Evolutionary conservation across 92 coral and sea anemone genomes (phyloP).

Genomic region (Porites cylindrica): DNA sequence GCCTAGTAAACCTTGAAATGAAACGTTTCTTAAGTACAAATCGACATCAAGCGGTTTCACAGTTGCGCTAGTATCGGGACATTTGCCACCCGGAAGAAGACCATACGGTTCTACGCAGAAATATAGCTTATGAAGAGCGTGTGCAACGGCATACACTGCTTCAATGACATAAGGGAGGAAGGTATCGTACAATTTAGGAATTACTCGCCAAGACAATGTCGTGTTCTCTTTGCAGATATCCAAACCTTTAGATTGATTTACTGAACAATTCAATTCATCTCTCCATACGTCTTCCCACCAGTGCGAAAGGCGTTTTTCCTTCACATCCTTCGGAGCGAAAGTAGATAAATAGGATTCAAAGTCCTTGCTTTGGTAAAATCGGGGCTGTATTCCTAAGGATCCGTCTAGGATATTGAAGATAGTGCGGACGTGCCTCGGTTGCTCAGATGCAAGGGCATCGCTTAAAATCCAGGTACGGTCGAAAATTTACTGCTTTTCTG

Average conservation of each 20-base stretch:
- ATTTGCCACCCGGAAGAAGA: slow-evolving; percentile 32
- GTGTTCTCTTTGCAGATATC: background rate
- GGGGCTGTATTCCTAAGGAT: slow-evolving; percentile 41
- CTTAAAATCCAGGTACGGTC: slow-evolving; percentile 68
- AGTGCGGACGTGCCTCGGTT: slow-evolving; percentile 12
- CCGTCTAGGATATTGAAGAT: slow-evolving; percentile 10
- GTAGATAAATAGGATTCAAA: slow-evolving; percentile 16
- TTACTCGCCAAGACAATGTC: slow-evolving; percentile 16
- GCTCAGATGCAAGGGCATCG: slow-evolving; percentile 70
- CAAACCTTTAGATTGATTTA: background rate
- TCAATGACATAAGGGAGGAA: slow-evolving; percentile 70
- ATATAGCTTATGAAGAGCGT: slow-evolving; percentile 62
- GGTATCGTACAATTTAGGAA: slow-evolving; percentile 44
- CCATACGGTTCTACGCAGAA: slow-evolving; percentile 55
- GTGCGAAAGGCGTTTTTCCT: background rate
- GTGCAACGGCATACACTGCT: slow-evolving; percentile 70
- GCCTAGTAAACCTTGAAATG: slow-evolving; percentile 62
- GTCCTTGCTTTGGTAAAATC: background rate
- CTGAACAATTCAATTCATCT: slow-evolving; percentile 55
- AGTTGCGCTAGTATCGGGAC: slow-evolving; percentile 61
- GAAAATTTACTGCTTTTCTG: slow-evolving; percentile 43
- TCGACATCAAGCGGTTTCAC: slow-evolving; percentile 70
- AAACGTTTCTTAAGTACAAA: slow-evolving; percentile 62
- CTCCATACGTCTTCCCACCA: slow-evolving; percentile 68
- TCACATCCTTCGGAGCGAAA: background rate